Evolutionary conservation across 35 echinoderm and acorn worm genomes (phyloP), one percentile per base, ranked within the genome.

Genomic region (Heliocidaris tuberculata): DNA sequence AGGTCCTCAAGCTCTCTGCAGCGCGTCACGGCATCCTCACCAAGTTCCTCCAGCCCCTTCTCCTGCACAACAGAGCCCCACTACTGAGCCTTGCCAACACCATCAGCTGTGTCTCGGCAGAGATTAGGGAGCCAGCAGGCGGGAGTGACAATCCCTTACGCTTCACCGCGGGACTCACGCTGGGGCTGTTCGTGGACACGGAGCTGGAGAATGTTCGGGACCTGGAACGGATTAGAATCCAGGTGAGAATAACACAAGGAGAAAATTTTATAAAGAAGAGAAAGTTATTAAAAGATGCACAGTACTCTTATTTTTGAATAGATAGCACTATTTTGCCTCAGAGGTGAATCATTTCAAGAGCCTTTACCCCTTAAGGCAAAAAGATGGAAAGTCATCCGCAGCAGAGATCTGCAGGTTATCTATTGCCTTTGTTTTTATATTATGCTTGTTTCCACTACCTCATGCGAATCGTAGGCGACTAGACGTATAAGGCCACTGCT

Each of bases 1-100:
- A 99, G 96, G 96, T 96, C 90, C 97, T 97, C 48, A 99, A 99
- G 88, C 94, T 99, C 31, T 96, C 96, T 21, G 94, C 97, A 24
- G 96, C 92, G n/a, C 96, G 97, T 52, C 94, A 96, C 13, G 98
- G 96, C 19, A 99, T 99, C 59, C 94, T 99, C 31, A 95, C 96
- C 70, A 99, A 99, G 50, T 99, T 97, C 86, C 95, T 99, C 2
- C 98, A 97, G 86, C 97, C 98, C 3, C 52, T 99, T 9, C 93
- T 99, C 19, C 94, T 99, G 30, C 98, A 99, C 78, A 94, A 96
- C 31, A 47, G 92, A 6, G 94, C 97, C 12, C 98, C 98, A 32
- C 86, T 95, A 4, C 59, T 99, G 59, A 86, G 94, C 86, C 95
- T 97, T 13, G 61, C 90, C 95, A 97, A 99, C 92, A 96, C 95